Conservation (phyloP, 2,888 invertebrate species). For the Drosophila hamatofila region DNA sequence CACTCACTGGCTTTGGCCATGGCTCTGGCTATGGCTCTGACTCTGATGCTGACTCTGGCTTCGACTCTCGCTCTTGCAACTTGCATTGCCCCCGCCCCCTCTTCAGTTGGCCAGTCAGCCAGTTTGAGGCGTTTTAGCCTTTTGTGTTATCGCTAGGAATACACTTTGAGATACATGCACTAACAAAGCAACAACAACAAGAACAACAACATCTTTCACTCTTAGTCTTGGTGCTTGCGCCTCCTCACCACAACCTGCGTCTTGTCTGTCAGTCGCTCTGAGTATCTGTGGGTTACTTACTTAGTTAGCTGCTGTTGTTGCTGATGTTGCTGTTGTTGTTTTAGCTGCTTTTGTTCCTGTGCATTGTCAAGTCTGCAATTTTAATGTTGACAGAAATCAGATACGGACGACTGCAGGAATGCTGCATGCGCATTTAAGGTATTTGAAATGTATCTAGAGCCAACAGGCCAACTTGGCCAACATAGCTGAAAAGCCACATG, state of each 20-base stretch:
- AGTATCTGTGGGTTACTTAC: slow-evolving; percentile 78
- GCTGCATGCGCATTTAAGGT: slow-evolving; percentile 80
- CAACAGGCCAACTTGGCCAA: slow-evolving; percentile 30
- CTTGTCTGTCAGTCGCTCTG: slow-evolving; percentile 56
- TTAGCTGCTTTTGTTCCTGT: slow-evolving; percentile 38
- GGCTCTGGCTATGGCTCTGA: slow-evolving; percentile 30
- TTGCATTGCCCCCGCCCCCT: slow-evolving; percentile 9
- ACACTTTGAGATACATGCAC: slow-evolving; percentile 70
- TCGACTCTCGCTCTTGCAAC: slow-evolving; percentile 12
- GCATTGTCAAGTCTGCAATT: slow-evolving; percentile 80
- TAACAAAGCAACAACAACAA: slow-evolving; percentile 47
- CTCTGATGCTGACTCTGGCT: slow-evolving; percentile 44
- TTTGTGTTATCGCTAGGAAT: slow-evolving; percentile 75
- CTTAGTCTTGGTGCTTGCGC: slow-evolving; percentile 11
- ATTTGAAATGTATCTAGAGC: slow-evolving; percentile 71
- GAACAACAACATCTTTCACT: slow-evolving; percentile 16
- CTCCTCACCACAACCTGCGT: neutral
- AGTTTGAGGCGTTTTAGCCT: slow-evolving; percentile 76
- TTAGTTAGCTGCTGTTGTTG: slow-evolving; percentile 63
- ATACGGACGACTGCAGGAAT: slow-evolving; percentile 73
- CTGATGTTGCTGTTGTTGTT: slow-evolving; percentile 14
- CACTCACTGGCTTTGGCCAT: slow-evolving; percentile 68
- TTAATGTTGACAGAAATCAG: slow-evolving; percentile 82
- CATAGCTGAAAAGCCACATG: slow-evolving; percentile 25
- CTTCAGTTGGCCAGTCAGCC: slow-evolving; percentile 27